Evolutionary conservation across 2,888 invertebrate genomes (phyloP).

Genomic region (Plagodis dolabraria): DNA sequence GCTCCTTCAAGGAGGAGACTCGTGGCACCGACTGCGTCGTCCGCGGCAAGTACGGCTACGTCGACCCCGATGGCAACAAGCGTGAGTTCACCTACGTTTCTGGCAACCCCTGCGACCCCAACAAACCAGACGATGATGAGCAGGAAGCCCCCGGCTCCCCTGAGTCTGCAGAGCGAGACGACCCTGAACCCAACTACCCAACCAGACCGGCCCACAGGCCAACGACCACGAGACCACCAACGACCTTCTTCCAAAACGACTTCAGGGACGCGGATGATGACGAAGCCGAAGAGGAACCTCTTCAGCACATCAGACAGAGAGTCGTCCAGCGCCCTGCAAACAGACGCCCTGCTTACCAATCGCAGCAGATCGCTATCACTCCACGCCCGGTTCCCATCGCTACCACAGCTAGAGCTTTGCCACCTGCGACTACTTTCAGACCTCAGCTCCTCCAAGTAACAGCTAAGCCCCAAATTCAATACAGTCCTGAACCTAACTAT

Average conservation of each 20-base stretch:
- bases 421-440: constrained; percentile 88
- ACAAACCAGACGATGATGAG: constrained; percentile 89
- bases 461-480: constrained; percentile 76
- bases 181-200: constrained; percentile 87
- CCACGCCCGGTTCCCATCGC: constrained; percentile 83
- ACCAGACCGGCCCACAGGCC: constrained; percentile 70
- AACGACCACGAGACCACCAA: constrained; percentile 83
- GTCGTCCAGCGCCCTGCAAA: constrained; percentile 78
- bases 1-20: constrained; percentile 94
- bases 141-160: constrained; percentile 80
- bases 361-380: constrained; percentile 84
- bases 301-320: constrained; percentile 74
- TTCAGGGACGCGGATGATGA: constrained; percentile 88
- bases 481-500: constrained; percentile 75
- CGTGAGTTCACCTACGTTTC: constrained; percentile 94
- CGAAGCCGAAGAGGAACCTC: constrained; percentile 82
- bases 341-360: constrained; percentile 74
- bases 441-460: constrained; percentile 87
- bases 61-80: constrained; percentile 94
- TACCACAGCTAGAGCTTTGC: constrained; percentile 78
- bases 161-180: constrained; percentile 85
- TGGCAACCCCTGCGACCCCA: constrained; percentile 94
- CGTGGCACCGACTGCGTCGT: constrained; percentile 94
- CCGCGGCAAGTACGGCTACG: constrained; percentile 93
- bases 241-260: constrained; percentile 89